These are phyloP conservation scores for Incurvaria masculella DNA, from an alignment of 2,888 invertebrate species.

Conservation along the genomic window DNA sequence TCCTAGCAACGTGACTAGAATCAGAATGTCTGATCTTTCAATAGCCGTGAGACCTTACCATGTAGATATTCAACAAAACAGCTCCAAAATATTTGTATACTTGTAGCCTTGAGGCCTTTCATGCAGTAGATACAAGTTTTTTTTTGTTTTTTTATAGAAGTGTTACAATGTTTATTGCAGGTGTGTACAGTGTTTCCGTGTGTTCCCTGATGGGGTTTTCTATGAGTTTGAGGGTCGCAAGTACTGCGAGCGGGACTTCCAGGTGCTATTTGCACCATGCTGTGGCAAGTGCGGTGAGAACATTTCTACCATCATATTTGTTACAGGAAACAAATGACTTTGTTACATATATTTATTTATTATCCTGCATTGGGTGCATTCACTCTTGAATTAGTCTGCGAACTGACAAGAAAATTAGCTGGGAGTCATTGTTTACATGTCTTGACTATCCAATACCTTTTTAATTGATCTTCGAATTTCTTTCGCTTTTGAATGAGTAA, in stretches of 20 bases:
- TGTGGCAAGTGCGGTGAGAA: constrained; percentile 74
- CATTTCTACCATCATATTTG: too few species aligned
- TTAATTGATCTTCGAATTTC: too few species aligned
- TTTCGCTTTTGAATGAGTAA: too few species aligned
- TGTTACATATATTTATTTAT: too few species aligned
- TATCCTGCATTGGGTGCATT: too few species aligned
- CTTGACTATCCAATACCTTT: too few species aligned
- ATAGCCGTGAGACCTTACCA: neutral
- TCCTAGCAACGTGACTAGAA: too few species aligned
- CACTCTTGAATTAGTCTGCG: too few species aligned
- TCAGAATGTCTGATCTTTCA: neutral
- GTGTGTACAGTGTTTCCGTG: constrained; percentile 98
- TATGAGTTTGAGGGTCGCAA: constrained; percentile 99
- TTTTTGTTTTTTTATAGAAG: constrained; percentile 6
- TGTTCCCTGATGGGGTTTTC: constrained; percentile 96
- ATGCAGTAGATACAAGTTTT: constrained; percentile 10
- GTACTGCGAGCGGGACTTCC: constrained; percentile 99
- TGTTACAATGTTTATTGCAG: constrained; percentile 41
- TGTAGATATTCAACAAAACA: too few species aligned
- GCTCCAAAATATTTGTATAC: constrained; percentile 4
- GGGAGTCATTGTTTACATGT: too few species aligned
- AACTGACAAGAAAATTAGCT: too few species aligned
- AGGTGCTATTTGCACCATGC: constrained; percentile 93
- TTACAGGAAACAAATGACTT: too few species aligned
- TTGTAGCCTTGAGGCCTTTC: constrained; percentile 3